Conservation (phyloP, 2,797 vertebrate species). For the Trichosurus vulpecula region DNA sequence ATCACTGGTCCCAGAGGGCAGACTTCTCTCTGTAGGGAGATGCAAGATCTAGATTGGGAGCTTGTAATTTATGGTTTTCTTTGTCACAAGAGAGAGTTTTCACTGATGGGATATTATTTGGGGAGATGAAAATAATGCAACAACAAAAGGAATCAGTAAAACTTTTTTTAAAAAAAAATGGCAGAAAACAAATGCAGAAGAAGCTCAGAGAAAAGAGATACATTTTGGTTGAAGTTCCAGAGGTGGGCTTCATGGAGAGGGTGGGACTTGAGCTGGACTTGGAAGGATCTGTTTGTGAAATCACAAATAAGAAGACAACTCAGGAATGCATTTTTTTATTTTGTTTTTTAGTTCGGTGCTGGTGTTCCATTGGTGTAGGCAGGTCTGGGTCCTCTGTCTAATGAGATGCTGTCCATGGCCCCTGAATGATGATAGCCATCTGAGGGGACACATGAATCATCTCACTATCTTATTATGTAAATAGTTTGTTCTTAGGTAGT, state of each 20-base stretch:
- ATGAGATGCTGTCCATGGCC: neutral
- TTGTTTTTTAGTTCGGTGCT: neutral
- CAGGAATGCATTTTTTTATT: constrained; percentile 6
- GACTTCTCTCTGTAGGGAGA: neutral
- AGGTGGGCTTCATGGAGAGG: neutral
- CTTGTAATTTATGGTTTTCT: neutral
- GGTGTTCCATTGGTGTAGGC: neutral
- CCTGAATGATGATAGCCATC: neutral
- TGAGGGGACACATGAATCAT: neutral
- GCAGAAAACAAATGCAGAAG: neutral
- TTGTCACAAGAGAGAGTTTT: neutral
- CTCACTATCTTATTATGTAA: neutral
- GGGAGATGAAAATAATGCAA: no score
- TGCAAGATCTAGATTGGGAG: neutral
- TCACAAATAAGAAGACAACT: constrained; percentile 15
- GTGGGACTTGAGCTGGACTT: neutral
- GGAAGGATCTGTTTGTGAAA: neutral
- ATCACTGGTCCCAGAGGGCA: neutral
- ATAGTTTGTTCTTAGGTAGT: neutral
- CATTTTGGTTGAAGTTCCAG: neutral
- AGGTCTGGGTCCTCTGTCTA: neutral
- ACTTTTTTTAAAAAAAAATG: no score
- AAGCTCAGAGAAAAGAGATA: constrained; percentile 26
- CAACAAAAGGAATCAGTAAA: no score
- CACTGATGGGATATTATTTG: no score